These are phyloP conservation scores for Oostethus manadensis DNA, from an alignment of 2,113 vertebrate species.

Conservation along the genomic window DNA sequence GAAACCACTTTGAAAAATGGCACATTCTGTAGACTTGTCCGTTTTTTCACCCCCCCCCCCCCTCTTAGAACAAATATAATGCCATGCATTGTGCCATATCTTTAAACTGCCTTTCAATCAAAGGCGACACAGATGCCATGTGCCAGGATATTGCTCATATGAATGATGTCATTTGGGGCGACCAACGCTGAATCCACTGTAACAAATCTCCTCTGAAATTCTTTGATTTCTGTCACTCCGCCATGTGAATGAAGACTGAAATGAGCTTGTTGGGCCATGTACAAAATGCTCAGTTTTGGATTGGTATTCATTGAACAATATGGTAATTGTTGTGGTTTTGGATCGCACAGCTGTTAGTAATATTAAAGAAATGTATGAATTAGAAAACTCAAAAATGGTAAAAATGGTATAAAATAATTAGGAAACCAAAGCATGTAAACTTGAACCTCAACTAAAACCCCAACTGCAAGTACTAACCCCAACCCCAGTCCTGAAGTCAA, in stretches of 20 bases:
- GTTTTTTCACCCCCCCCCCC: constrained; percentile 28
- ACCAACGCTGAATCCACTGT: constrained; percentile 35
- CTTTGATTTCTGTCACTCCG: constrained; percentile 12
- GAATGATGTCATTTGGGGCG: constrained; percentile 44
- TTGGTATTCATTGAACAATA: background rate
- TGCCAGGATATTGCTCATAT: constrained; percentile 25
- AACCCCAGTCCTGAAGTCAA: too few relatives aligned
- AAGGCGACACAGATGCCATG: constrained; percentile 30
- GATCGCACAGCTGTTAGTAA: background rate
- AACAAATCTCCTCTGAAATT: constrained; percentile 11
- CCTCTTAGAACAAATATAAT: constrained; percentile 46
- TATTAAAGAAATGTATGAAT: too few relatives aligned
- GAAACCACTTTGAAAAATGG: constrained; percentile 59
- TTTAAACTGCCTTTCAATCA: constrained; percentile 29
- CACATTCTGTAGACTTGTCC: constrained; percentile 47
- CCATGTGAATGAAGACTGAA: background rate
- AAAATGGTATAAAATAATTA: too few relatives aligned
- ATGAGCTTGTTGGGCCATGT: constrained; percentile 1
- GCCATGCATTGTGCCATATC: constrained; percentile 38
- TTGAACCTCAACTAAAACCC: too few relatives aligned
- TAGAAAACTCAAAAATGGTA: too few relatives aligned
- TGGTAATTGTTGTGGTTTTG: background rate
- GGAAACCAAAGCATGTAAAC: too few relatives aligned
- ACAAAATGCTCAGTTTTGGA: background rate
- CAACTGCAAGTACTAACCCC: too few relatives aligned